Conservation (phyloP, 2,113 vertebrate species). For the Triplophysa siluroides region DNA sequence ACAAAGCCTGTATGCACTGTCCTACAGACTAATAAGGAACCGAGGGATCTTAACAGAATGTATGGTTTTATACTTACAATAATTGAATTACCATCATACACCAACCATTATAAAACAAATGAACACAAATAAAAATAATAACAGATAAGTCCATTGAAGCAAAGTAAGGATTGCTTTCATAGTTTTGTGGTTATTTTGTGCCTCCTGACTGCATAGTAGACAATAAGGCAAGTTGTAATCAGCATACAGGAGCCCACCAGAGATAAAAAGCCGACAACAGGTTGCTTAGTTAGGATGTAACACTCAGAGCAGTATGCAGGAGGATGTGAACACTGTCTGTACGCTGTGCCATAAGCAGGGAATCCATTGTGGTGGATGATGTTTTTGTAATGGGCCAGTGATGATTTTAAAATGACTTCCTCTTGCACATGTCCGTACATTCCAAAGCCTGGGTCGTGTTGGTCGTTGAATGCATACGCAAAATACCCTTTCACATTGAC, state of each 20-base stretch:
- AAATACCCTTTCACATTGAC: slow-evolving; percentile 95
- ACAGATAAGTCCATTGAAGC: not conserved
- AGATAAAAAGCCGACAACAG: slow-evolving; percentile 83
- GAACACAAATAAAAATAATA: no score
- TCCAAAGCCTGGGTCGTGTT: slow-evolving; percentile 84
- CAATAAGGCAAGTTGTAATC: slow-evolving; percentile 80
- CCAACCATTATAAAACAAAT: no score
- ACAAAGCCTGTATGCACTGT: no score
- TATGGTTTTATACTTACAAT: no score
- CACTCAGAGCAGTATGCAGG: slow-evolving; percentile 70
- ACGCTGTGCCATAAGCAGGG: slow-evolving; percentile 64
- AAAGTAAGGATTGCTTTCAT: not conserved
- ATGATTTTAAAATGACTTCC: slow-evolving; percentile 84
- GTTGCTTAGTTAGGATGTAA: slow-evolving; percentile 73
- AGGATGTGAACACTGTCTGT: slow-evolving; percentile 72
- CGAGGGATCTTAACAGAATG: no score
- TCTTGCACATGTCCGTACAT: slow-evolving; percentile 82
- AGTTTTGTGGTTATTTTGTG: slow-evolving; percentile 70
- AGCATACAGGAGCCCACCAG: slow-evolving; percentile 81
- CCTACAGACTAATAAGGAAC: no score
- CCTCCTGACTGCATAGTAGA: slow-evolving; percentile 82
- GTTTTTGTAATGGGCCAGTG: slow-evolving; percentile 83
- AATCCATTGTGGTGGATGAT: slow-evolving; percentile 89
- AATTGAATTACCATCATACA: not conserved
- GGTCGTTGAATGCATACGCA: slow-evolving; percentile 89